These are phyloP conservation scores for Lumbricus terrestris DNA, from an alignment of 2,888 invertebrate genomes.

Conservation along the genomic window DNA sequence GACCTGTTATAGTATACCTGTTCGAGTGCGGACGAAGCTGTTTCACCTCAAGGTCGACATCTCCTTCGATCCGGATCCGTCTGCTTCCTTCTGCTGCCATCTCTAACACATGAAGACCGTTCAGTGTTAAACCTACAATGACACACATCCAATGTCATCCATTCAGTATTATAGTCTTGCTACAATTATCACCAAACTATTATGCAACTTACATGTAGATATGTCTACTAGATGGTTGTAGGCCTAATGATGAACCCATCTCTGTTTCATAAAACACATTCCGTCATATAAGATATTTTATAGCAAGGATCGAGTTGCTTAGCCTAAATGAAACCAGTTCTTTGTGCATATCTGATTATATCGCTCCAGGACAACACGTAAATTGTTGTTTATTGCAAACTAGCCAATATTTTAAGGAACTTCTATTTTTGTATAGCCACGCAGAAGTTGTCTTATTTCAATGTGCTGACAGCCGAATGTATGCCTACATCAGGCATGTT, in stretches of 20 bases:
- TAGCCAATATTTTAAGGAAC: not conserved
- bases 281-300: not conserved
- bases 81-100: constrained; percentile 76
- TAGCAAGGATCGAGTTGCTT: not conserved
- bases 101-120: constrained; percentile 80
- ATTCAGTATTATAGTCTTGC: not conserved
- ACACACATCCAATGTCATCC: no score
- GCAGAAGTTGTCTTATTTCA: not conserved
- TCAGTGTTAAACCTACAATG: constrained; percentile 77
- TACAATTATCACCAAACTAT: not conserved
- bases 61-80: constrained; percentile 75
- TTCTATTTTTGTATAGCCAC: not conserved
- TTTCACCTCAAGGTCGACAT: constrained; percentile 63
- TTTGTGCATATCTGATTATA: no score
- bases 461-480: not conserved
- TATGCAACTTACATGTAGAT: not conserved
- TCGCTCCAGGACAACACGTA: not conserved
- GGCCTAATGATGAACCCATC: not conserved
- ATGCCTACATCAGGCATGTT: not conserved
- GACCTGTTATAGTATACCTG: no score
- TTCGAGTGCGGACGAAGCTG: constrained; percentile 26
- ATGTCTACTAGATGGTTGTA: not conserved
- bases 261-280: not conserved
- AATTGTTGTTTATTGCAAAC: not conserved
- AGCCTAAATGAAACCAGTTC: not conserved